Evolutionary conservation across 2,888 invertebrate genomes (phyloP).

Genomic region (Melieria omissa): DNA sequence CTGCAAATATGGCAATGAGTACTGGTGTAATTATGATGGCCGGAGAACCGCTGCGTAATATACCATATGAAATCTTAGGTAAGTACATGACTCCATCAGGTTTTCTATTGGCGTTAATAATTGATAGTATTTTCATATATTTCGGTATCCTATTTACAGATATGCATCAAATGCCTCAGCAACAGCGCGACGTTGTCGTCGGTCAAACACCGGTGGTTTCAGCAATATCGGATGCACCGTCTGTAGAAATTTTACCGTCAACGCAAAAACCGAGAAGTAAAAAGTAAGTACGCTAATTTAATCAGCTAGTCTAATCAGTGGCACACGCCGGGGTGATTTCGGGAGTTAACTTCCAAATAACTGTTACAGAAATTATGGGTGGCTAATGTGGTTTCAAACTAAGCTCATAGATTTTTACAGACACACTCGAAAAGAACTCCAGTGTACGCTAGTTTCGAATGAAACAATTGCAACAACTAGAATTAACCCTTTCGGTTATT

Average conservation of each 20-base stretch:
- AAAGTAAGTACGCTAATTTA: slow-evolving; percentile 27
- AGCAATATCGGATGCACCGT: slow-evolving; percentile 76
- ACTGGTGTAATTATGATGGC: slow-evolving; percentile 11
- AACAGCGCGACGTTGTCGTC: slow-evolving; percentile 44
- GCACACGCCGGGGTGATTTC: background rate
- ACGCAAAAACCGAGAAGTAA: slow-evolving; percentile 67
- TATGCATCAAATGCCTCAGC: slow-evolving; percentile 45
- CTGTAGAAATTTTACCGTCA: slow-evolving; percentile 64
- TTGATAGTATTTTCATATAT: slow-evolving; percentile 17
- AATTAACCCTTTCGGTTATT: too few species aligned
- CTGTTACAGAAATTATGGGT: too few species aligned
- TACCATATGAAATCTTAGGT: slow-evolving; percentile 23
- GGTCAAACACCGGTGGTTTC: slow-evolving; percentile 74
- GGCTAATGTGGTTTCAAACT: too few species aligned
- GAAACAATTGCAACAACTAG: too few species aligned
- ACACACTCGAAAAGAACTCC: too few species aligned
- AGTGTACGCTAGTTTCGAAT: too few species aligned
- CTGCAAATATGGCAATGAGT: slow-evolving; percentile 13
- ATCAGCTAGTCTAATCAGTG: background rate
- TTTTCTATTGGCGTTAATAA: too few species aligned
- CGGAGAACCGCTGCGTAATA: slow-evolving; percentile 14
- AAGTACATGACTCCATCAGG: background rate
- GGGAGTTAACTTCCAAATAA: background rate
- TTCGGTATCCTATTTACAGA: slow-evolving; percentile 39
- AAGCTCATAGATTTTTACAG: too few species aligned